A percentile compares a stretch with the other conserved stretches of the same genome.
phyloP scores from a whole-genome alignment of 2,888 invertebrate species.

The Rhingia campestris region DNA sequence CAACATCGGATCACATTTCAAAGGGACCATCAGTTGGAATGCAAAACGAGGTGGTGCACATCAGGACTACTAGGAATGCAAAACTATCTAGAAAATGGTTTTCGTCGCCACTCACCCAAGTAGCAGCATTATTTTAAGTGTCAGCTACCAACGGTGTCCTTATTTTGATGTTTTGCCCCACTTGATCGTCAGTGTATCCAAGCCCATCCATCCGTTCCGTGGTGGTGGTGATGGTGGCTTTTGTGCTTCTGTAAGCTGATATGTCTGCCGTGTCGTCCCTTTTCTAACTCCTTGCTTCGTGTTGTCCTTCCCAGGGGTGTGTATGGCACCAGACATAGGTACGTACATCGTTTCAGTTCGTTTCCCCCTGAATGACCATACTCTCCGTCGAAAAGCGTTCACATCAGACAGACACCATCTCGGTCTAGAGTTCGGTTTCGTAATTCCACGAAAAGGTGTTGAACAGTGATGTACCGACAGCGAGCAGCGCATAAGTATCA shows the following conservation, averaged over 20 bases:
- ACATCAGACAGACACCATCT: constrained; percentile 69
- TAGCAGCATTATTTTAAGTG: background rate
- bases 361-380: constrained; percentile 58
- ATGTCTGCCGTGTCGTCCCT: constrained; percentile 39
- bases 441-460: constrained; percentile 74
- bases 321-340: constrained; percentile 50
- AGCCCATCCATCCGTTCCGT: constrained; percentile 39
- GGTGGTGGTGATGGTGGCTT: constrained; percentile 13
- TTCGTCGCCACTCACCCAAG: background rate
- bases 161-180: constrained; percentile 58
- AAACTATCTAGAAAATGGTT: background rate
- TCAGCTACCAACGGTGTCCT: constrained; percentile 33
- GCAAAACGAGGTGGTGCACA: background rate
- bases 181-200: constrained; percentile 29
- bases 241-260: constrained; percentile 67
- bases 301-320: constrained; percentile 62
- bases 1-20: constrained; percentile 66
- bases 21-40: constrained; percentile 18
- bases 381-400: constrained; percentile 54
- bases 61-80: constrained; percentile 23
- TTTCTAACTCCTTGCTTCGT: constrained; percentile 43
- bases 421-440: constrained; percentile 66
- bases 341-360: constrained; percentile 50
- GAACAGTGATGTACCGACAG: constrained; percentile 72
- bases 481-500: constrained; percentile 65